Percentiles rank a stretch among this genome's conserved stretches.
Evolutionary conservation across 1,140 invertebrate genomes (phyloP).

Genomic region (Pseudomyrmex dendroicus): DNA sequence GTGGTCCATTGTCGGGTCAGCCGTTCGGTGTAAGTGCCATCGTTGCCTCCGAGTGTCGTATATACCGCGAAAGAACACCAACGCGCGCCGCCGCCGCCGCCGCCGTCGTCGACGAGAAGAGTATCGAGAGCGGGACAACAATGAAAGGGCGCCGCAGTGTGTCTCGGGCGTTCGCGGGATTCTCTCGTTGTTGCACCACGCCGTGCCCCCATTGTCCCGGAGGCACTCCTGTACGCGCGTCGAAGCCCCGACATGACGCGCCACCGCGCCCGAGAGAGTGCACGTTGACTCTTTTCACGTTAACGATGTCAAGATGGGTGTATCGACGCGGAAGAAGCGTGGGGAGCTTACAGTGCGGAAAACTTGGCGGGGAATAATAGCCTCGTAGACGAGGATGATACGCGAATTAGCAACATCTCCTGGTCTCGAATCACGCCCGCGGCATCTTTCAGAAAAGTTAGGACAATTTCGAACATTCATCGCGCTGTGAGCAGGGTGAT

Average conservation of each 20-base stretch:
- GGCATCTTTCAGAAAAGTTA: conserved; percentile 10
- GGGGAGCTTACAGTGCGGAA: conserved; percentile 43
- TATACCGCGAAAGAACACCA: conserved; percentile 75
- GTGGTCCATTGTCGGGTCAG: conserved; percentile 83
- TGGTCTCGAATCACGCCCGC: too few relatives aligned
- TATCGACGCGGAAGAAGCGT: background rate
- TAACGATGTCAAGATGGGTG: conserved; percentile 43
- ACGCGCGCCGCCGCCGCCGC: background rate
- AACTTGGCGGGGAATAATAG: conserved; percentile 37
- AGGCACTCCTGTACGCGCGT: conserved; percentile 61
- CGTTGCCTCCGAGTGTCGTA: conserved; percentile 74
- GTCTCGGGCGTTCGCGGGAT: conserved; percentile 62
- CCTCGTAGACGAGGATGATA: background rate
- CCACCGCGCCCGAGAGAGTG: conserved; percentile 36
- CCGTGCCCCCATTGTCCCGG: conserved; percentile 62
- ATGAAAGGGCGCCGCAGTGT: conserved; percentile 61
- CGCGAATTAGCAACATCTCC: conserved; percentile 17
- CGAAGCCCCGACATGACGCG: conserved; percentile 49
- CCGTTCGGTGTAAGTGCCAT: conserved; percentile 80
- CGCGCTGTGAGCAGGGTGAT: background rate
- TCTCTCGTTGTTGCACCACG: conserved; percentile 67
- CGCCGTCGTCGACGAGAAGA: background rate
- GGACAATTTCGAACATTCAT: conserved; percentile 2
- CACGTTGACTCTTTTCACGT: conserved; percentile 47
- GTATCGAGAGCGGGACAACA: conserved; percentile 71